Evolutionary conservation across 2,888 invertebrate genomes (phyloP).

Genomic region (Hypomecis atomaria): DNA sequence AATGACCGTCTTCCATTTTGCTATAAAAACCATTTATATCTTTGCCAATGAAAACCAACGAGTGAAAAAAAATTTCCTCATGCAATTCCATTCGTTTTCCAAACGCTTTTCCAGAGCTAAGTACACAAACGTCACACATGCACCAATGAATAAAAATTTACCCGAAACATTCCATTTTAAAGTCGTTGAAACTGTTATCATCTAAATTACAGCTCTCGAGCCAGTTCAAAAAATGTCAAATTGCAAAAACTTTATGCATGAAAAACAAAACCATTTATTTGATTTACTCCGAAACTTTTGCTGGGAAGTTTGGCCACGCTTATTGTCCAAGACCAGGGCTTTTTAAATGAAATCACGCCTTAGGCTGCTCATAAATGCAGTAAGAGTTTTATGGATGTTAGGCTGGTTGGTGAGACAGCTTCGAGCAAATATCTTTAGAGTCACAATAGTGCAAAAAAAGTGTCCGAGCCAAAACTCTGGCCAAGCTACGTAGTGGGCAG

Average conservation of each 20-base stretch:
- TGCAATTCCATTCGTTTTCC: too few species aligned
- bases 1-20: too few species aligned
- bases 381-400: conserved; percentile 6
- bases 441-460: too few species aligned
- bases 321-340: conserved; percentile 26
- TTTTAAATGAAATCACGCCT: conserved; percentile 26
- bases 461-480: too few species aligned
- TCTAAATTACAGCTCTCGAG: conserved; percentile 7
- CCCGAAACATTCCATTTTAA: background rate
- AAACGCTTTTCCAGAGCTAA: too few species aligned
- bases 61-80: too few species aligned
- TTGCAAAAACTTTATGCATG: conserved; percentile 18
- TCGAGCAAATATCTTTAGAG: too few species aligned
- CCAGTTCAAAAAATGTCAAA: conserved; percentile 11
- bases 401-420: background rate
- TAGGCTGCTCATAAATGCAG: conserved; percentile 7
- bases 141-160: background rate
- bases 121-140: too few species aligned
- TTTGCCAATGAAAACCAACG: too few species aligned
- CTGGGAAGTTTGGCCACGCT: conserved; percentile 22
- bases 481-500: too few species aligned
- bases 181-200: background rate
- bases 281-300: conserved; percentile 32
- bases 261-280: conserved; percentile 31
- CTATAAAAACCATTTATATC: too few species aligned